Percentiles rank a stretch among this genome's conserved stretches.
Conservation (phyloP, 1,140 invertebrate species). For the Aphelinus atriplicis region DNA sequence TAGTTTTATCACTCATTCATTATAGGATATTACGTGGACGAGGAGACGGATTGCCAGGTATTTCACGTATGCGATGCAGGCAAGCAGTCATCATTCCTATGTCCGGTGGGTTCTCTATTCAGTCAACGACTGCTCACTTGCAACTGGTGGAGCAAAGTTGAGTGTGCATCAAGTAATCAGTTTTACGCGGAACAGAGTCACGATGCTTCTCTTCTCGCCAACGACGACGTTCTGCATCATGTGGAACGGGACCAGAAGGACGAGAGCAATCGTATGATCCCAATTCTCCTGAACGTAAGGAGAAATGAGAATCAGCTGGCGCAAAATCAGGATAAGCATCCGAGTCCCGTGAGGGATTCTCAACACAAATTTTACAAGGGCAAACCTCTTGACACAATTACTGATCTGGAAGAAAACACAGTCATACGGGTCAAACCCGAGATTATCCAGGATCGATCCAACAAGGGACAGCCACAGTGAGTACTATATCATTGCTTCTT, state of each 20-base stretch:
- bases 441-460: too few species aligned
- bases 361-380: too few species aligned
- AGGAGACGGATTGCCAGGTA: slow-evolving; percentile 64
- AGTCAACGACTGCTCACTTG: slow-evolving; percentile 68
- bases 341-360: too few species aligned
- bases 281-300: background rate
- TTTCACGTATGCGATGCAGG: slow-evolving; percentile 69
- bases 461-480: too few species aligned
- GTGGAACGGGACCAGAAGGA: too few species aligned
- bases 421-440: too few species aligned
- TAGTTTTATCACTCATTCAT: too few species aligned
- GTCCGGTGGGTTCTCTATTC: slow-evolving; percentile 69
- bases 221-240: background rate
- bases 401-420: too few species aligned
- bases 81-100: slow-evolving; percentile 66
- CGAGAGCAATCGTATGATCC: too few species aligned
- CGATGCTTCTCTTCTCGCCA: background rate
- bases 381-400: too few species aligned
- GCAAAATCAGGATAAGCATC: background rate
- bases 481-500: too few species aligned
- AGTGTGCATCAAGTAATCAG: slow-evolving; percentile 59
- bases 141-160: slow-evolving; percentile 70
- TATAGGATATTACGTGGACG: slow-evolving; percentile 65
- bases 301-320: slow-evolving; percentile 11
- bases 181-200: slow-evolving; percentile 44